phyloP scores from a whole-genome alignment of 2,888 invertebrate species.

The Microctonus aethiopoides region DNA sequence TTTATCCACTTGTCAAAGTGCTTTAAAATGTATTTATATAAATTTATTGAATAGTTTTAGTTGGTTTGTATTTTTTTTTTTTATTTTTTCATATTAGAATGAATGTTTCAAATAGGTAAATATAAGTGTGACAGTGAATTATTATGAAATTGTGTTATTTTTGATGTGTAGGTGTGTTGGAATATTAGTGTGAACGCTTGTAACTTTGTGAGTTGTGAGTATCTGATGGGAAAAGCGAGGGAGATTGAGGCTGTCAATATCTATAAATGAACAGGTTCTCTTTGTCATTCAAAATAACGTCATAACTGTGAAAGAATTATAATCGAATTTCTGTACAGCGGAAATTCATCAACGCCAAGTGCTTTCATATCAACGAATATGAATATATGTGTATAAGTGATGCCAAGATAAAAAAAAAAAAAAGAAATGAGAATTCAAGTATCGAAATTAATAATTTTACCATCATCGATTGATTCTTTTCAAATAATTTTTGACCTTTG shows the following conservation, averaged over 20 bases:
- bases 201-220: not conserved
- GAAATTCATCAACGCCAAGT: not conserved
- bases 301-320: not conserved
- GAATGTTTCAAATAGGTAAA: not conserved
- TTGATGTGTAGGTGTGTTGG: not conserved
- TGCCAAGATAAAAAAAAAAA: not conserved
- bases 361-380: not conserved
- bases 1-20: too few relatives aligned
- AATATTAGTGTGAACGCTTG: not conserved
- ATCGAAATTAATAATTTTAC: too few relatives aligned
- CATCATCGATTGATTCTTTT: too few relatives aligned
- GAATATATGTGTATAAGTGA: not conserved
- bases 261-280: not conserved
- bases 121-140: not conserved
- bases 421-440: not conserved
- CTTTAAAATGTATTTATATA: too few relatives aligned
- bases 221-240: not conserved
- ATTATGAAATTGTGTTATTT: not conserved
- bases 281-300: not conserved
- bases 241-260: constrained; percentile 7
- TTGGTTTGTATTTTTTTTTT: too few relatives aligned
- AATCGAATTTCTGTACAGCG: not conserved
- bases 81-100: too few relatives aligned
- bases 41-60: too few relatives aligned
- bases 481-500: too few relatives aligned